phyloP scores from a whole-genome alignment of 37 sponge, comb jelly and placozoan genomes.

The Beroe forskalii region DNA sequence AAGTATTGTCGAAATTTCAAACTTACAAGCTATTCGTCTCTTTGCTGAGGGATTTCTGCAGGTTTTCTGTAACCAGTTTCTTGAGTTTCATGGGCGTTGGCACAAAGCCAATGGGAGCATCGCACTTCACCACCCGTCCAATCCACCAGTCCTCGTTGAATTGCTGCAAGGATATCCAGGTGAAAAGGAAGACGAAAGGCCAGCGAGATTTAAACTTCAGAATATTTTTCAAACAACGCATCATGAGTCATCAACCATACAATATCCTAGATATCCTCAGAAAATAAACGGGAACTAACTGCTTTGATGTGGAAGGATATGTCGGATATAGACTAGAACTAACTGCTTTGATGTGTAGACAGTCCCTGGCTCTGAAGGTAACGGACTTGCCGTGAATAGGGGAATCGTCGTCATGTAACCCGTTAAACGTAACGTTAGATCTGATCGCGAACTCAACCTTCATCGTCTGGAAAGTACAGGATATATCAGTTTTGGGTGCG shows the following conservation, averaged over 20 bases:
- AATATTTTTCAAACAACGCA: not conserved
- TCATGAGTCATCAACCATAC: too few species aligned
- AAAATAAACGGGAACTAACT: too few species aligned
- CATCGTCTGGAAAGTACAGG: slow-evolving; percentile 50
- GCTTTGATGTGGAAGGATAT: too few species aligned
- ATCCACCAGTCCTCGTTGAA: slow-evolving; percentile 68
- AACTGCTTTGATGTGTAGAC: slow-evolving; percentile 57
- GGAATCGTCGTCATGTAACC: slow-evolving; percentile 62
- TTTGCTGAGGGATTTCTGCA: slow-evolving; percentile 17
- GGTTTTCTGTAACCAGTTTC: slow-evolving; percentile 46
- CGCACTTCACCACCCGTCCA: slow-evolving; percentile 60
- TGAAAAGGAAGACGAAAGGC: too few species aligned
- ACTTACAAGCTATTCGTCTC: slow-evolving; percentile 39
- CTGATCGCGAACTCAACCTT: slow-evolving; percentile 64
- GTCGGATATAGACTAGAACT: too few species aligned
- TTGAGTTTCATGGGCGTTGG: slow-evolving; percentile 65
- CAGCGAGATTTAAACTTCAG: not conserved
- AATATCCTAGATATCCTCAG: too few species aligned
- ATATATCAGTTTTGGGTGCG: too few species aligned
- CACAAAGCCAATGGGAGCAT: slow-evolving; percentile 65
- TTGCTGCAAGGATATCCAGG: slow-evolving; percentile 50
- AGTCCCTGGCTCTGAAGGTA: slow-evolving; percentile 43
- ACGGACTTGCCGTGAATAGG: slow-evolving; percentile 65
- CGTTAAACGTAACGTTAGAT: slow-evolving; percentile 65
- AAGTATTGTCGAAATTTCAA: too few species aligned